These are phyloP conservation scores for Meda fulgida DNA, from an alignment of 2,797 vertebrate species.

Conservation along the genomic window DNA sequence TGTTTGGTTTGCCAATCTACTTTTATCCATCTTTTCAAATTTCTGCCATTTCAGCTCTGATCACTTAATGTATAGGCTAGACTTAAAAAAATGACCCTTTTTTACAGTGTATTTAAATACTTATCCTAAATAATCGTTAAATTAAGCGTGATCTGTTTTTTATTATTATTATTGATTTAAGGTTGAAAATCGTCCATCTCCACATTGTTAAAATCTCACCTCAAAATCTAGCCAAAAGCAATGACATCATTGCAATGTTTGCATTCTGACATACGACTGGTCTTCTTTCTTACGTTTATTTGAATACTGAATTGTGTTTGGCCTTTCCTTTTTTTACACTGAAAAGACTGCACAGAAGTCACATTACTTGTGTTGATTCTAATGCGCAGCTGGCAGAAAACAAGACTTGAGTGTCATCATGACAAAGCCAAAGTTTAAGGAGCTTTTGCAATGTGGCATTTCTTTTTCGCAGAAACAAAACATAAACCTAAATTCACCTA, in stretches of 20 bases:
- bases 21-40: not conserved
- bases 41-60: not conserved
- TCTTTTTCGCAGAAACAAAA: not conserved
- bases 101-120: not conserved
- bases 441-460: slow-evolving; percentile 6
- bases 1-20: not conserved
- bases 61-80: not conserved
- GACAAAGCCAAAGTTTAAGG: slow-evolving; percentile 9
- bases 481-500: not conserved
- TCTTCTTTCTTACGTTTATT: not conserved
- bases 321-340: not conserved
- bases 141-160: not conserved
- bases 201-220: not conserved
- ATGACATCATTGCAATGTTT: not conserved
- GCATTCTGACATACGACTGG: not conserved
- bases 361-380: not conserved
- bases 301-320: not conserved
- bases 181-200: not conserved
- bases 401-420: not conserved
- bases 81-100: no score
- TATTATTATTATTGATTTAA: not conserved
- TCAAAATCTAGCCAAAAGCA: not conserved
- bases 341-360: not conserved
- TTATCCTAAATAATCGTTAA: not conserved
- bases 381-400: slow-evolving; percentile 3